Conservation (phyloP, 2,797 vertebrate genomes). For the Micropoecilia bifurca region DNA sequence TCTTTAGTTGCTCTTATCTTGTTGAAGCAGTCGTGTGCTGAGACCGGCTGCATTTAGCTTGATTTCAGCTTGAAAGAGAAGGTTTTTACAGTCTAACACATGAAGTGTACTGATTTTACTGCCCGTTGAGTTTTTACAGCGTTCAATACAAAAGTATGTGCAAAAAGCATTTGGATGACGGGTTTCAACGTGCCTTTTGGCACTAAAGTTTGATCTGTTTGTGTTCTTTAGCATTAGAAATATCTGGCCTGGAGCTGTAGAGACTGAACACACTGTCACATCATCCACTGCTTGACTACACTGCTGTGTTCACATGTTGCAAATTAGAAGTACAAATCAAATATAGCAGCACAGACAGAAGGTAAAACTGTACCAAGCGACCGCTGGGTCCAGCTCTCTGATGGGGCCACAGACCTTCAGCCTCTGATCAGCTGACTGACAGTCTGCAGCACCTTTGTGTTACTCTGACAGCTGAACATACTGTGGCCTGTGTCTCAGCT, state of each 20-base stretch:
- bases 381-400: background rate
- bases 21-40: background rate
- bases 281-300: background rate
- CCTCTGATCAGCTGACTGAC: slow-evolving; percentile 22
- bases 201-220: background rate
- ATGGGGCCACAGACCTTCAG: background rate
- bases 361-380: background rate
- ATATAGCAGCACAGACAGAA: background rate
- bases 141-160: background rate
- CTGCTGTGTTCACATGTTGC: background rate
- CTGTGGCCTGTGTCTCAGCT: background rate
- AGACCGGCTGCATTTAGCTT: background rate
- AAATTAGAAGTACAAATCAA: background rate
- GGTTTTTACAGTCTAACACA: background rate
- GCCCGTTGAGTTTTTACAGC: background rate
- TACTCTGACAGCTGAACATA: slow-evolving; percentile 10
- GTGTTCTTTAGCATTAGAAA: background rate
- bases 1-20: background rate
- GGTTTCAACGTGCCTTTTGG: background rate
- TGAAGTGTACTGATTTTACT: background rate
- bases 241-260: background rate
- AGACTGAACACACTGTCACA: background rate
- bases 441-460: background rate
- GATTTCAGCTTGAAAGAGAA: background rate
- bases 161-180: background rate